Base-by-base conservation (phyloP, 2,888 invertebrate species). In the Scotopteryx bipunctaria region DNA sequence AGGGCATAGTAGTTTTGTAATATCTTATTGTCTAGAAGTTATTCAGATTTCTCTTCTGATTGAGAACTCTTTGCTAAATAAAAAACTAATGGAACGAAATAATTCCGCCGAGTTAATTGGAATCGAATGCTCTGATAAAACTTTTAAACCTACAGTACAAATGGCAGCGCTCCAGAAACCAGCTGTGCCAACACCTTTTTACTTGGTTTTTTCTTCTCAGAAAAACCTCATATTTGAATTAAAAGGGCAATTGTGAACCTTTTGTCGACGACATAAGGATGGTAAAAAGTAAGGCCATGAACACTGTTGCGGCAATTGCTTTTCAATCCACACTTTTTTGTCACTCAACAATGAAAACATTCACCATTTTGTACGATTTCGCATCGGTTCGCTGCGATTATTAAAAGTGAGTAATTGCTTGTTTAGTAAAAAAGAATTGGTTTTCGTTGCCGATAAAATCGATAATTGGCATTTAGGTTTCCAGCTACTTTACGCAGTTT, bases 121-220 rank as follows among this genome's bases (percentile, higher is more conserved):
- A 52, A 50, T 46, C 50, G 44, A 57, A 57, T 50, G 51, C 57
- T 59, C 55, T 61, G 57, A 37, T 57, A 59, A 59, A 57, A 52
- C 48, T 36, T 41, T 48, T 54, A 47, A 54, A 44, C 55, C 46
- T 41, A 40, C 47, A 61, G 67, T 61, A 42, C 42, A 48, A 67
- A 69, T 66, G 74, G 71, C 70, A 76, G 64, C 62, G 67, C 65
- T 63, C 59, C 56, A 66, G 50, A 63, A 63, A 61, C 71, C 82
- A 85, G 85, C 83, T 84, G 84, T 75, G 66, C 72, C 63, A 78
- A 76, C 72, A 73, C 64, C 69, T 73, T 71, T 76, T 64, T 74
- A 73, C 55, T 69, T 66, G 64, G 66, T 69, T 69, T 65, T 69
- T 69, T 67, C 47, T 36, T 27, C 33, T 40, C 52, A 72, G 75